Evolutionary conservation across 2,888 invertebrate species (phyloP), one percentile per base, ranked within the genome.

Genomic region (Drosophila meridionalis): DNA sequence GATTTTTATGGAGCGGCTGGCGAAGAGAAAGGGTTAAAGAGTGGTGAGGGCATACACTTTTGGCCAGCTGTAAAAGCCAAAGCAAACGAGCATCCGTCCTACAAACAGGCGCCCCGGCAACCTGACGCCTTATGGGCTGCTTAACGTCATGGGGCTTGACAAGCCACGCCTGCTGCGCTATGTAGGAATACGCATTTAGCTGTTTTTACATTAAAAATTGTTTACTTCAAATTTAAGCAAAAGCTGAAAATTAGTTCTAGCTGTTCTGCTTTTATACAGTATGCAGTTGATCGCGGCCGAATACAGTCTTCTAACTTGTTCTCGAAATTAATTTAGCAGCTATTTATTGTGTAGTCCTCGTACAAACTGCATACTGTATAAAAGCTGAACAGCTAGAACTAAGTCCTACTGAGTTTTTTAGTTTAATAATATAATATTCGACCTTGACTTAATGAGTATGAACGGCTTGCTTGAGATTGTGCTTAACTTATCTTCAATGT

Each of bases 401-500:
- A 20, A 20, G 20, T 20, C 20, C 20, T 20, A 20, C 20, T 20
- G 20, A 20, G 20, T 20, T 20, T 20, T 20, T 20, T 20, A 20
- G 20, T 20, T 20, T 20, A 20, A 20, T 20, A 20, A 20, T 20
- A 20, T 20, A 20, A 20, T 36, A 11, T 36, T 2, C 42, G 2
- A n/a, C 7, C n/a, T 42, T 42, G n/a, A n/a, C n/a, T 42, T n/a
- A 42, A n/a, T 42, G 42, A 7, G 70, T 65, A 40, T 66, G 57
- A 61, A 61, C 64, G 42, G 34, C 20, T n/a, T n/a, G 26, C 28
- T 43, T 43, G 8, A 43, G 42, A 26, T 58, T 68, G 75, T 69
- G 69, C 65, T 73, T 77, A 77, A 68, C 67, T 56, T 73, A 78
- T 20, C 82, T 72, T 80, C 42, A 61, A 47, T 26, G 42, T 42